phyloP scores from a whole-genome alignment of 1,140 invertebrate genomes.

The Cydia splendana region DNA sequence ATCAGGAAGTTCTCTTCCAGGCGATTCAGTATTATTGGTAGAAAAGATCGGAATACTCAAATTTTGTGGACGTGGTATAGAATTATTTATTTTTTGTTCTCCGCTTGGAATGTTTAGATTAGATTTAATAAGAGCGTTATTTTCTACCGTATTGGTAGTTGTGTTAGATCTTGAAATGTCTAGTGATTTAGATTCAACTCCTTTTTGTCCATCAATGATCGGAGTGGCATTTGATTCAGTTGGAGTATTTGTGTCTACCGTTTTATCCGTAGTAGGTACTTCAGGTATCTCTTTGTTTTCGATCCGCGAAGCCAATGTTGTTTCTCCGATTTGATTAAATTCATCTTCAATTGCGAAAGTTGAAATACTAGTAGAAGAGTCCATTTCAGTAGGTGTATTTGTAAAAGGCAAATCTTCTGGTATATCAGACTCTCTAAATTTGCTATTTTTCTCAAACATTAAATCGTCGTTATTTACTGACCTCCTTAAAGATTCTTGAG shows the following conservation, averaged over 20 bases:
- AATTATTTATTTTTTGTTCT: neutral
- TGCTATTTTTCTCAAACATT: constrained; percentile 23
- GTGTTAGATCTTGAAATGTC: neutral
- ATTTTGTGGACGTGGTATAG: neutral
- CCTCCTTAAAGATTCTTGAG: constrained; percentile 42
- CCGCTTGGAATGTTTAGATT: neutral
- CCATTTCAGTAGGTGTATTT: neutral
- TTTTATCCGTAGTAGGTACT: neutral
- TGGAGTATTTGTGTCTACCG: neutral
- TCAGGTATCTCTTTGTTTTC: neutral
- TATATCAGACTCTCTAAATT: constrained; percentile 34
- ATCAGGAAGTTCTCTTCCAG: constrained; percentile 39
- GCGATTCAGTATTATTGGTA: constrained; percentile 36
- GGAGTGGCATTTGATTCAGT: neutral
- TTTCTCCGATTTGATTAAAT: neutral
- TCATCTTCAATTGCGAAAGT: constrained; percentile 13
- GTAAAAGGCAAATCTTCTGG: constrained; percentile 32
- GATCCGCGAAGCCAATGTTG: neutral
- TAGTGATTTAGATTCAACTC: neutral
- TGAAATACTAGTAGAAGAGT: constrained; percentile 11
- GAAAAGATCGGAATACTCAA: constrained; percentile 27
- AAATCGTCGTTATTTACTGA: constrained; percentile 40
- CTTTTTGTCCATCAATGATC: neutral
- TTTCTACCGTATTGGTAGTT: neutral
- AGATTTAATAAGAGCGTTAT: neutral